Conservation (phyloP, 2,113 vertebrate species). For the Nymphicus hollandicus region DNA sequence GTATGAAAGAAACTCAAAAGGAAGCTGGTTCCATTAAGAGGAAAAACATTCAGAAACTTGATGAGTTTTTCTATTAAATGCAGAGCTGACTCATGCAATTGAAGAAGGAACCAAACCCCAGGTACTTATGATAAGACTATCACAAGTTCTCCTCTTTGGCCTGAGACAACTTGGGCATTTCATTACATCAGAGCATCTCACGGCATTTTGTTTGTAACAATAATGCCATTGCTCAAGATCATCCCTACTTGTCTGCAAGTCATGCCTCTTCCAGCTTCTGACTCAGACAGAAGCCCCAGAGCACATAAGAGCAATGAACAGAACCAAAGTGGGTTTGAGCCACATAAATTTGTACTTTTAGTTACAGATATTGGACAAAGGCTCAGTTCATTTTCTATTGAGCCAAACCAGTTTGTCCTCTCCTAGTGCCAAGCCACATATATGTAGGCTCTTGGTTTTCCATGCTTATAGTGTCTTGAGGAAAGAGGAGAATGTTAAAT, state of each 20-base stretch:
- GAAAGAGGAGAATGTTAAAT: neutral
- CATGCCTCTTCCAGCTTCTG: neutral
- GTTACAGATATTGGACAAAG: conserved; percentile 2
- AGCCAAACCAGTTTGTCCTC: neutral
- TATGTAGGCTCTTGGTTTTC: neutral
- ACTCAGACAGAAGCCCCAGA: neutral
- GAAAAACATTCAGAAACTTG: neutral
- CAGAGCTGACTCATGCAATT: neutral
- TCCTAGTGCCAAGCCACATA: neutral
- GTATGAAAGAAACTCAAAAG: neutral
- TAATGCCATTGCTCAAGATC: neutral
- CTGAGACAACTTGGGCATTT: neutral
- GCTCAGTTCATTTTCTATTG: neutral
- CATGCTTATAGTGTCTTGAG: neutral
- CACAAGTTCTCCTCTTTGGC: neutral
- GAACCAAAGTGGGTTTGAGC: neutral
- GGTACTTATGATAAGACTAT: neutral
- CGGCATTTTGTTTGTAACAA: neutral
- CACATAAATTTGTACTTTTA: neutral
- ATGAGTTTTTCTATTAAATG: neutral
- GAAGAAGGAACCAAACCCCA: neutral
- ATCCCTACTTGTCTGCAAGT: neutral
- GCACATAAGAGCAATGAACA: neutral
- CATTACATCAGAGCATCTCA: neutral
- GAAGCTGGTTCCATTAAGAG: neutral